A percentile compares a stretch with the other conserved stretches of the same genome.
Conservation (phyloP, 2,113 vertebrate genomes). For the Gobio gobio region DNA sequence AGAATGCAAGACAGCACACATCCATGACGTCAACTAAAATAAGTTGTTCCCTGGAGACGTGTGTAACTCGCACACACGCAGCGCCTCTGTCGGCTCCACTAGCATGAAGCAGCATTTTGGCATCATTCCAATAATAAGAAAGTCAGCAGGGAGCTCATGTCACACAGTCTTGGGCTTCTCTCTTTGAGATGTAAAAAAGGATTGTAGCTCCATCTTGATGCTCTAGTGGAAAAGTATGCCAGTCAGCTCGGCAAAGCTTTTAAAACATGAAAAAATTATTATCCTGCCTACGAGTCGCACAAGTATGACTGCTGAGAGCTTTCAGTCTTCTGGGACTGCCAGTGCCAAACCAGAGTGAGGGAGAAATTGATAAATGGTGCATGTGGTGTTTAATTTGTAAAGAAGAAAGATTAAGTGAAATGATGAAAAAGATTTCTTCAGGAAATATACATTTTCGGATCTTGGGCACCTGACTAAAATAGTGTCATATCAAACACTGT, state of each 20-base stretch:
- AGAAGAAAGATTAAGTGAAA: neutral
- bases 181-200: constrained; percentile 26
- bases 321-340: constrained; percentile 61
- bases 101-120: constrained; percentile 30
- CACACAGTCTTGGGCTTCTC: neutral
- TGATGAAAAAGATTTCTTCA: neutral
- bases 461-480: neutral
- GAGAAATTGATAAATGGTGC: neutral
- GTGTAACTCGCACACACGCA: neutral
- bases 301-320: constrained; percentile 60
- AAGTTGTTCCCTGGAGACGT: neutral
- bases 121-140: constrained; percentile 42
- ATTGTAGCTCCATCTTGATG: constrained; percentile 49
- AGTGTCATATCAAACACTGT: neutral
- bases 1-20: neutral
- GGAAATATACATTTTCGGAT: neutral
- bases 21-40: constrained; percentile 20
- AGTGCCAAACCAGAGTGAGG: constrained; percentile 53
- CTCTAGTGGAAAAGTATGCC: constrained; percentile 52
- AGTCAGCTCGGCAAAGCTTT: constrained; percentile 61
- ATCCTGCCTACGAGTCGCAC: constrained; percentile 61
- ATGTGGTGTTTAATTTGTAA: neutral
- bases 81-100: neutral
- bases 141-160: constrained; percentile 20
- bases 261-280: constrained; percentile 73